Conservation (phyloP, 2,888 invertebrate genomes). For the Branchinecta sandiegonensis region DNA sequence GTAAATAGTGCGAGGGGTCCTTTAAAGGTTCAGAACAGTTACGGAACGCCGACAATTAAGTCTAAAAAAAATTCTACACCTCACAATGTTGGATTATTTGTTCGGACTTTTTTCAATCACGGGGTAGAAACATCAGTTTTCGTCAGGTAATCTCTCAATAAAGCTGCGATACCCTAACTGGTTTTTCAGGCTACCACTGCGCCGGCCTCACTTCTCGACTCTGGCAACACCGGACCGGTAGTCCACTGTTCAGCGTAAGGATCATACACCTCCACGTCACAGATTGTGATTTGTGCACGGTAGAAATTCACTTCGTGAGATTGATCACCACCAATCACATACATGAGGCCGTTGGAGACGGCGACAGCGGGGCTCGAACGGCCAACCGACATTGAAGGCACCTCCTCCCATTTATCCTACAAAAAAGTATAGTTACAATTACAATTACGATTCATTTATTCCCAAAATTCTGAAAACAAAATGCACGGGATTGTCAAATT, state of each 20-base stretch:
- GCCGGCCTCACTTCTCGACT: conserved; percentile 72
- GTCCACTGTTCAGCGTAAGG: conserved; percentile 62
- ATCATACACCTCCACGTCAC: conserved; percentile 61
- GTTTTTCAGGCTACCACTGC: conserved; percentile 51
- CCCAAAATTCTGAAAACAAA: no score
- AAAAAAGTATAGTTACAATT: conserved; percentile 27
- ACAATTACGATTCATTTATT: no score
- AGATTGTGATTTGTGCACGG: conserved; percentile 53
- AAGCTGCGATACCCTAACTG: no score
- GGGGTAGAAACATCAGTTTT: no score
- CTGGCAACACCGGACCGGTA: conserved; percentile 59
- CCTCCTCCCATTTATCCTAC: conserved; percentile 61
- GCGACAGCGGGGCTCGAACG: conserved; percentile 72
- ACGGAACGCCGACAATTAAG: no score
- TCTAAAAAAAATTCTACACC: no score
- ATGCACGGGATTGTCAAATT: no score
- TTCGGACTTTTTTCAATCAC: no score
- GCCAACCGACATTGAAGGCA: conserved; percentile 54
- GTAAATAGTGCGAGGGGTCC: no score
- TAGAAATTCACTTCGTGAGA: conserved; percentile 66
- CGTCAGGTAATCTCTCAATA: no score
- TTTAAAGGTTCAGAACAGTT: no score
- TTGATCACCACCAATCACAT: conserved; percentile 72
- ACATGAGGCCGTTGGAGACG: conserved; percentile 55
- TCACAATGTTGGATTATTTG: no score